Evolutionary conservation across 2,888 invertebrate species (phyloP).

Genomic region (Ophraella communa): DNA sequence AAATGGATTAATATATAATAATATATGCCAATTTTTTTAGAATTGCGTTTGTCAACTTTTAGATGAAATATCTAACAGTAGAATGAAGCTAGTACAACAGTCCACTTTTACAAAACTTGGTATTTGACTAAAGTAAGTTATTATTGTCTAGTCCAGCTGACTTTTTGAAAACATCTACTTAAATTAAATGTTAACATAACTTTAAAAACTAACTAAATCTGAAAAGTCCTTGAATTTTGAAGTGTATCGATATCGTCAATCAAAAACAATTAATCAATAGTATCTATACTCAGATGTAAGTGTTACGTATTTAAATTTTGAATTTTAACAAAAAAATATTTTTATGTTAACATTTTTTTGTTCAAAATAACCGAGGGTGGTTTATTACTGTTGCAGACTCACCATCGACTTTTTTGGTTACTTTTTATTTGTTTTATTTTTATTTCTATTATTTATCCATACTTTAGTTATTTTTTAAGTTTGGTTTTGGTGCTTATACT

Average conservation of each 20-base stretch:
- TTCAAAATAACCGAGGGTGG: neutral
- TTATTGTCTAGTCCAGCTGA: neutral
- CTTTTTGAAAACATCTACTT: neutral
- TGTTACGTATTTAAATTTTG: neutral
- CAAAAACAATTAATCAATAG: neutral
- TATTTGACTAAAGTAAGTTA: neutral
- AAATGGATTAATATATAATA: no score
- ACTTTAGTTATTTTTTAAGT: constrained; percentile 1
- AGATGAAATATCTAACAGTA: no score
- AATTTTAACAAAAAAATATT: neutral
- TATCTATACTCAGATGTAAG: neutral
- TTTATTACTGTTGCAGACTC: constrained; percentile 7
- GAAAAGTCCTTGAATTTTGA: neutral
- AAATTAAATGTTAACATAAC: neutral
- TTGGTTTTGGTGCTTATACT: constrained; percentile 8
- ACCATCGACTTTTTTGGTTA: constrained; percentile 11
- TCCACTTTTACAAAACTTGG: no score
- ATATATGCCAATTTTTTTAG: no score
- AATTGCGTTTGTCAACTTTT: no score
- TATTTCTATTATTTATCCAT: no score
- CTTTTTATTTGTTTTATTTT: constrained; percentile 18
- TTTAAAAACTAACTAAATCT: neutral
- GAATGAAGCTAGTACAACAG: no score
- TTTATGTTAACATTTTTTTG: constrained; percentile 9
- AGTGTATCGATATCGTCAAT: neutral